Evolutionary conservation across 2,113 vertebrate genomes (phyloP).

Genomic region (Quiscalus mexicanus): DNA sequence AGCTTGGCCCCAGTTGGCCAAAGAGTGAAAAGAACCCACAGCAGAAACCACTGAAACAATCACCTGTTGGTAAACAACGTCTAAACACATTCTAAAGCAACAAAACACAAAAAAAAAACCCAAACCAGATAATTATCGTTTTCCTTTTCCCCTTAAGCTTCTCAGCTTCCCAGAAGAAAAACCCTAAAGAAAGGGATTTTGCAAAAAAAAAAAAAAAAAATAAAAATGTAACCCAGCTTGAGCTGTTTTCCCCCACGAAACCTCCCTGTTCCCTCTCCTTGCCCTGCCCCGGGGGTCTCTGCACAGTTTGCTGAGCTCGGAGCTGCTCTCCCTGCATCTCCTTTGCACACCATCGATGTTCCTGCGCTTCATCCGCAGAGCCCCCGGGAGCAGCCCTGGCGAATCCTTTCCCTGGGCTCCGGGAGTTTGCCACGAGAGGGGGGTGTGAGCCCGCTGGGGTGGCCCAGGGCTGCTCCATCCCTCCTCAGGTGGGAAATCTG

Average conservation of each 20-base stretch:
- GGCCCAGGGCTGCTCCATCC: not conserved
- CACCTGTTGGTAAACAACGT: no score
- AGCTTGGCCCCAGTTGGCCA: no score
- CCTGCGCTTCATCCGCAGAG: not conserved
- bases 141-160: no score
- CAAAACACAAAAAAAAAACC: no score
- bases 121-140: no score
- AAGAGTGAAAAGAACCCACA: no score
- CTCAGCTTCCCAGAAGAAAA: no score
- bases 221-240: not conserved
- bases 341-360: not conserved
- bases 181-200: no score
- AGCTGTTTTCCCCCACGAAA: rapidly evolving
- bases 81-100: no score
- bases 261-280: not conserved
- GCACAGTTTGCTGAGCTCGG: not conserved
- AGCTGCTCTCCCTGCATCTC: not conserved
- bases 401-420: not conserved
- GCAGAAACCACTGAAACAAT: no score
- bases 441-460: not conserved
- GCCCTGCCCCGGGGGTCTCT: not conserved
- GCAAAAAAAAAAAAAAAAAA: no score
- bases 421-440: conserved; percentile 1
- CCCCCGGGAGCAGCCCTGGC: not conserved
- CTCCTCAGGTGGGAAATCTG: not conserved